Percentiles rank a stretch among this genome's conserved stretches.
phyloP scores from a whole-genome alignment of 2,113 vertebrate genomes.

The Mus musculus region DNA sequence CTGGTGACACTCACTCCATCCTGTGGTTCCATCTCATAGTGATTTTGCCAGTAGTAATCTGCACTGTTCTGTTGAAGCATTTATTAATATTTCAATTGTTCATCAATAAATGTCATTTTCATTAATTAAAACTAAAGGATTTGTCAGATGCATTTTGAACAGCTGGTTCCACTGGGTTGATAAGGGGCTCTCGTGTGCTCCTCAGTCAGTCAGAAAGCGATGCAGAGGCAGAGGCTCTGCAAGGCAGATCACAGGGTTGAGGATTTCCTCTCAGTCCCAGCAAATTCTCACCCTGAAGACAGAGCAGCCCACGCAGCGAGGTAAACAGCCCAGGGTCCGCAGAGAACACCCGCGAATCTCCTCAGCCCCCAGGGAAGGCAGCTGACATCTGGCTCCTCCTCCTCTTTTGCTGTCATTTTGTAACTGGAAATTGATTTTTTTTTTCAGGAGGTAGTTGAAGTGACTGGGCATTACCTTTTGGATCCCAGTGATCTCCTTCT shows the following conservation, averaged over 20 bases:
- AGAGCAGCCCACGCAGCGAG: accelerated
- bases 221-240: not conserved
- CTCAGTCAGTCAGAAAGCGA: not conserved
- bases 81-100: not conserved
- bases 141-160: not conserved
- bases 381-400: not conserved
- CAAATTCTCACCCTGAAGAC: accelerated
- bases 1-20: accelerated
- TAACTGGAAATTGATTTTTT: conserved; percentile 56
- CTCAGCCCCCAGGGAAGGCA: not conserved
- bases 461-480: conserved; percentile 2
- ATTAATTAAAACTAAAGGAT: not conserved
- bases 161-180: not conserved
- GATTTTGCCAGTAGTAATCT: not conserved
- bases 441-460: not conserved
- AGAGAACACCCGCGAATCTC: not conserved
- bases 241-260: accelerated
- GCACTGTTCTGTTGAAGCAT: not conserved
- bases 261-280: not conserved
- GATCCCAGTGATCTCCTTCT: conserved; percentile 28
- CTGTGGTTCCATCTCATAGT: not conserved
- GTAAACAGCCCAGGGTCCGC: not conserved
- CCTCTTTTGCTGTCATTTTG: not conserved
- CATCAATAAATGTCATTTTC: not conserved
- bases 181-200: not conserved